Evolutionary conservation across 2,797 vertebrate genomes (phyloP).

Genomic region (Salmo trutta): DNA sequence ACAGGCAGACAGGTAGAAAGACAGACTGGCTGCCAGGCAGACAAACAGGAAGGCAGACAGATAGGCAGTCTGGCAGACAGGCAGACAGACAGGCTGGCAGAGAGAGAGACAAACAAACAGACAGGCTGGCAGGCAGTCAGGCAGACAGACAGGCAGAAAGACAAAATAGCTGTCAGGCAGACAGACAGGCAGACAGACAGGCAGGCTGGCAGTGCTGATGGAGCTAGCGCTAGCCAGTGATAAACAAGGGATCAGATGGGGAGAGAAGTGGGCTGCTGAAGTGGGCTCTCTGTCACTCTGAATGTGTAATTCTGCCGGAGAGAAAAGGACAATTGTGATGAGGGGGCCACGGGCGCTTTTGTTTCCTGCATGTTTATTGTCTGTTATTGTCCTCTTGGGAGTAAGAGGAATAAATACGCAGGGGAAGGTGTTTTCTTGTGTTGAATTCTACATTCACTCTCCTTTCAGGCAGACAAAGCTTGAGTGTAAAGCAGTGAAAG

Average conservation of each 20-base stretch:
- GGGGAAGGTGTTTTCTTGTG: constrained; percentile 18
- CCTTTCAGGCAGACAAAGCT: constrained; percentile 58
- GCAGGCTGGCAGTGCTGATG: background rate
- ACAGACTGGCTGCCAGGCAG: too few relatives aligned
- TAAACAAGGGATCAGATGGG: constrained; percentile 6
- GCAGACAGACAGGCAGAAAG: background rate
- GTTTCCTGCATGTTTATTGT: constrained; percentile 55
- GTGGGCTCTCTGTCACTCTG: constrained; percentile 64
- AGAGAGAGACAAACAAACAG: background rate
- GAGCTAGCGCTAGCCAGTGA: constrained; percentile 1
- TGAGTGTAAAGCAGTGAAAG: constrained; percentile 43
- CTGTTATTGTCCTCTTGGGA: constrained; percentile 36
- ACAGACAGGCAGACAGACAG: background rate
- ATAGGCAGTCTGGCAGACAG: background rate
- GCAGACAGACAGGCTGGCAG: background rate
- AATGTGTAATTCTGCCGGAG: constrained; percentile 69
- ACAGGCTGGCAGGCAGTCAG: background rate
- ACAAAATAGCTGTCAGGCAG: background rate
- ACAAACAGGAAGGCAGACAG: too few relatives aligned
- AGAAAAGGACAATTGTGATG: constrained; percentile 54
- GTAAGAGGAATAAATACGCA: constrained; percentile 2
- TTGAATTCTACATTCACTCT: constrained; percentile 60
- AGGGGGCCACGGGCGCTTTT: constrained; percentile 55
- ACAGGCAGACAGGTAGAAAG: background rate
- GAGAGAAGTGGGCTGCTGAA: constrained; percentile 29